Base-by-base conservation (phyloP, 2,797 vertebrate genomes). In the Hippopotamyrus pictus region DNA sequence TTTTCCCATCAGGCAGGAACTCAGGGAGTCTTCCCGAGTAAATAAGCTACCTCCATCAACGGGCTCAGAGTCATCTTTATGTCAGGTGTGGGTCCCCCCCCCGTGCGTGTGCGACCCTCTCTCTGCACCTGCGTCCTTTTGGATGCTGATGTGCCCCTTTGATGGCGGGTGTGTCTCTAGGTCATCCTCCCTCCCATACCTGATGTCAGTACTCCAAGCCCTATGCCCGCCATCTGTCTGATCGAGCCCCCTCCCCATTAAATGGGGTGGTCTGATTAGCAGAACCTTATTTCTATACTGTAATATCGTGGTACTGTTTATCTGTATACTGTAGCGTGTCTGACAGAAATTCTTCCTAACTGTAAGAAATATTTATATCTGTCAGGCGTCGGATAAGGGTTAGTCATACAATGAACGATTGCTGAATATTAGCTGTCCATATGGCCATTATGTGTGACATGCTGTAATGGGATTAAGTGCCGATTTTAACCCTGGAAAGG, bases 1-100 rank as follows among this genome's bases (percentile, higher is more conserved):
- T 94, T 94, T 94, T 93, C 92, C 91, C 92, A 91, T 94, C 92
- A 94, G 91, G 89, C 91, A 91, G 85, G 89, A 88, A 91, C 79
- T 84, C 59, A 54, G 88, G 88, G 89, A 89, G 86, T 88, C 88
- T 90, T 86, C 90, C 89, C 82, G 89, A 89, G 91, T 91, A 90
- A 92, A 92, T 87, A 90, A 86, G 76, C 89, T 90, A 91, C 90
- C 83, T 89, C 91, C 69, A 90, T 92, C 91, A 84, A 88, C 44
- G 84, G 65, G 76, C 22, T 92, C 59, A 59, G 53, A 86, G 86
- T 90, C 87, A 82, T 88, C 90, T 90, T 90, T 89, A 29, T 89
- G 54, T 69, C 46, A 48, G 33, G 33, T 59, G 46, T 89, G 14
- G 62, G 62, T 3, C 41, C 85, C 46, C 3, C 37, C 41, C 3